A percentile compares a stretch with the other conserved stretches of the same genome.
These are phyloP conservation scores for Lutjanus erythropterus DNA, from an alignment of 2,113 vertebrate species.

Conservation along the genomic window DNA sequence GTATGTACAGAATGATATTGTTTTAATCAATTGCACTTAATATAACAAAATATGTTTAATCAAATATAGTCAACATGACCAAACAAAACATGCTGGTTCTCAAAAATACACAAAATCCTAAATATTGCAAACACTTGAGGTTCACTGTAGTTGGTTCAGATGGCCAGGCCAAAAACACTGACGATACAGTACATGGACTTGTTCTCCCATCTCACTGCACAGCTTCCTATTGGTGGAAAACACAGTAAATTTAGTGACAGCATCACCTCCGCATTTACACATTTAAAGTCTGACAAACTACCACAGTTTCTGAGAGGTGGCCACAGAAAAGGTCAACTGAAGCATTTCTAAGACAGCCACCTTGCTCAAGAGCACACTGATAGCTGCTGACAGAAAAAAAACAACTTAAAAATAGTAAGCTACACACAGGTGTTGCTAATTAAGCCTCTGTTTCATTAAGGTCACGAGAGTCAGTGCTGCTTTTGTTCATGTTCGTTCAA, in stretches of 20 bases:
- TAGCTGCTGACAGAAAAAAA: not conserved
- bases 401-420: no score
- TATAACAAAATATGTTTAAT: slow-evolving; percentile 33
- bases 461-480: no score
- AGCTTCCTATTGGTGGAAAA: slow-evolving; percentile 86
- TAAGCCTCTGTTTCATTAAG: no score
- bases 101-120: slow-evolving; percentile 3
- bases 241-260: not conserved
- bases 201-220: slow-evolving; percentile 95
- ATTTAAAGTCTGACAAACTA: not conserved
- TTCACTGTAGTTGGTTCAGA: slow-evolving; percentile 75
- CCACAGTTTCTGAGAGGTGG: not conserved
- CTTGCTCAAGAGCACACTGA: not conserved
- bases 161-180: slow-evolving; percentile 91
- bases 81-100: slow-evolving; percentile 4
- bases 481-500: no score
- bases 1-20: no score
- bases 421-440: no score
- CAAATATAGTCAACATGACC: slow-evolving; percentile 7
- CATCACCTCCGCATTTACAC: not conserved
- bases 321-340: not conserved
- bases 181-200: slow-evolving; percentile 96
- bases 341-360: not conserved
- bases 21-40: slow-evolving; percentile 24
- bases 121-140: not conserved